Evolutionary conservation across 2,797 vertebrate genomes (phyloP).

Genomic region (Danio kyathit): DNA sequence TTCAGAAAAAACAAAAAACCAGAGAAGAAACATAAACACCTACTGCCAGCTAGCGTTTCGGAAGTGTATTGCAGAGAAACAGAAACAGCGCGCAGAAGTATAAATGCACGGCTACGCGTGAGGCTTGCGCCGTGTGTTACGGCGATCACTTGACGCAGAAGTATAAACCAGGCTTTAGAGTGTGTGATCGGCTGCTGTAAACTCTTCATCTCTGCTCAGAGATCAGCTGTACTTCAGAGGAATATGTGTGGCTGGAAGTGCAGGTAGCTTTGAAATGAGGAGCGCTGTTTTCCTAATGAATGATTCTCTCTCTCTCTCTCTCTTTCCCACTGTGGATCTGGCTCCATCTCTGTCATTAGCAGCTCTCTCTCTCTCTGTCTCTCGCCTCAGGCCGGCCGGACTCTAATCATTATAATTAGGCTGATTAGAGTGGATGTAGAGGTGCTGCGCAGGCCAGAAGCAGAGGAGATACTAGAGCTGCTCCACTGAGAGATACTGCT

Average conservation of each 20-base stretch:
- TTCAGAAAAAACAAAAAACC: too few species aligned
- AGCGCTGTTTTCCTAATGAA: conserved; percentile 64
- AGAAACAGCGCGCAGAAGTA: too few species aligned
- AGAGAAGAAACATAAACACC: too few species aligned
- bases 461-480: conserved; percentile 59
- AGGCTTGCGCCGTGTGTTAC: too few species aligned
- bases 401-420: conserved; percentile 80
- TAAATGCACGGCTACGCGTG: too few species aligned
- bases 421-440: conserved; percentile 75
- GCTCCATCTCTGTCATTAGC: conserved; percentile 35
- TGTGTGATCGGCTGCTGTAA: too few species aligned
- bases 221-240: conserved; percentile 57
- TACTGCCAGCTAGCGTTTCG: too few species aligned
- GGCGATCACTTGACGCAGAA: too few species aligned
- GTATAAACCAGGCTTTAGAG: too few species aligned
- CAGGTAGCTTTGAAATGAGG: conserved; percentile 62
- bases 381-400: conserved; percentile 73
- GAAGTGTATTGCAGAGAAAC: too few species aligned
- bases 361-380: conserved; percentile 40
- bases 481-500: conserved; percentile 59
- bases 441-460: conserved; percentile 48
- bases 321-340: conserved; percentile 32
- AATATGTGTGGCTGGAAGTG: conserved; percentile 54
- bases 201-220: conserved; percentile 24
- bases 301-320: conserved; percentile 50